Evolutionary conservation across 1,140 invertebrate species (phyloP), one percentile per base, ranked within the genome.

Genomic region (Xylocopa sonorina): DNA sequence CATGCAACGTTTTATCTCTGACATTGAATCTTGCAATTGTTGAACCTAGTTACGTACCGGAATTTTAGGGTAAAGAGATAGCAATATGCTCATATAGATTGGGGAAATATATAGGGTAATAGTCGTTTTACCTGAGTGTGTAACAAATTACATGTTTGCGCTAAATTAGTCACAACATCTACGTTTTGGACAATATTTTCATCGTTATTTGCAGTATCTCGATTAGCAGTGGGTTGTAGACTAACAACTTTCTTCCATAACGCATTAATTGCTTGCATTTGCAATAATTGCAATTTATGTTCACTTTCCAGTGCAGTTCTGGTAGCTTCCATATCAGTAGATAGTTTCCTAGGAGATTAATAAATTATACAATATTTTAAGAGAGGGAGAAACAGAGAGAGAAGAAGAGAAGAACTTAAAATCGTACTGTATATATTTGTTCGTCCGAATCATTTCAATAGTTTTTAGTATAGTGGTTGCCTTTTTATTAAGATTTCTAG

Each of bases 181-280:
- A 92, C 85, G 78, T 94, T 94, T 18, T 93, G 89, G 3, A 92
- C 92, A 0, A 89, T 90, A 78, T 77, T 82, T 34, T 90, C 86
- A 62, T 92, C 86, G 64, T 69, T 87, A 9, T 77, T 73, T 3
- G 81, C 76, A 34, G 80, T 68, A 58, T 90, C 87, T 81, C 87
- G 85, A 75, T 81, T 87, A 62, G 72, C 69, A 24, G 87, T 93
- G 43, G 92, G 93, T 83, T 96, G 95, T 71, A 96, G 90, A 3
- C 94, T 94, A 21, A 96, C 96, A 21, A 98, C 96, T 92, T 98
- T 97, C 90, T 97, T 97, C 97, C 97, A 98, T 6, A 98, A 91
- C 10, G 96, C 96, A 89, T 97, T 97, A 78, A 98, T 98, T 6
- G 97, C 97, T 92, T 98, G 97, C 95, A 98, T 97, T 92, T 98